These are phyloP conservation scores for Drosophila nigromelanica DNA, from an alignment of 1,140 invertebrate species.

Conservation along the genomic window DNA sequence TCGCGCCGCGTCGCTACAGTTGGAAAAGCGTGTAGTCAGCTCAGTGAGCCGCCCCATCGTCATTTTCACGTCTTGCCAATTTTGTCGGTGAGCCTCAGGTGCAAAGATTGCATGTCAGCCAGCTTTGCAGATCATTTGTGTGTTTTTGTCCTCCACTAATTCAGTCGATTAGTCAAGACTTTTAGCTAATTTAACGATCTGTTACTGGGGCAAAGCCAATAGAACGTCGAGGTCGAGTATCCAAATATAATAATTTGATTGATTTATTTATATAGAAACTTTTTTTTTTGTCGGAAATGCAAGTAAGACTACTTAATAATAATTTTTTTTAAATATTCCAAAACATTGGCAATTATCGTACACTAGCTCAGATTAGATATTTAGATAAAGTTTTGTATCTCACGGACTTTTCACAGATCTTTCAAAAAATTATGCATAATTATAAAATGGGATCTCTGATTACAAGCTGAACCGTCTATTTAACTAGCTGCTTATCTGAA, in stretches of 20 bases:
- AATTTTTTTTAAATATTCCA: not conserved
- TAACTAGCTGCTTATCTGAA: slow-evolving; percentile 33
- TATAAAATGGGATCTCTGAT: slow-evolving; percentile 27
- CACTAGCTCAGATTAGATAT: not conserved
- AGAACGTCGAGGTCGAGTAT: too few relatives aligned
- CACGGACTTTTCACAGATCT: slow-evolving; percentile 11
- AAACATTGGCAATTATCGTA: not conserved
- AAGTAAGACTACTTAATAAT: too few relatives aligned
- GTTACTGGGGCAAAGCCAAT: not conserved
- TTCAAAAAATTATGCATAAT: slow-evolving; percentile 18
- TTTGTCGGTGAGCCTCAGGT: slow-evolving; percentile 21
- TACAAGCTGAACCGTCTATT: slow-evolving; percentile 19
- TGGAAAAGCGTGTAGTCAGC: slow-evolving; percentile 26
- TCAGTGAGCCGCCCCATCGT: slow-evolving; percentile 44
- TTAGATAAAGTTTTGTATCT: not conserved
- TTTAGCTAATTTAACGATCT: not conserved
- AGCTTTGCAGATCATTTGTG: not conserved
- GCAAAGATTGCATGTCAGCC: slow-evolving; percentile 8
- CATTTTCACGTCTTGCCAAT: slow-evolving; percentile 74
- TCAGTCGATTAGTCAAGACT: not conserved
- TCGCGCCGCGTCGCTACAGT: slow-evolving; percentile 4
- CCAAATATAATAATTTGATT: too few relatives aligned
- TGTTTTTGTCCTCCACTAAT: not conserved
- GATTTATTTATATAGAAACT: too few relatives aligned
- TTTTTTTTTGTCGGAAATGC: too few relatives aligned